Percentiles rank a stretch among this genome's conserved stretches.
Conservation (phyloP, 2,113 vertebrate genomes). For the Saguinus imperator region DNA sequence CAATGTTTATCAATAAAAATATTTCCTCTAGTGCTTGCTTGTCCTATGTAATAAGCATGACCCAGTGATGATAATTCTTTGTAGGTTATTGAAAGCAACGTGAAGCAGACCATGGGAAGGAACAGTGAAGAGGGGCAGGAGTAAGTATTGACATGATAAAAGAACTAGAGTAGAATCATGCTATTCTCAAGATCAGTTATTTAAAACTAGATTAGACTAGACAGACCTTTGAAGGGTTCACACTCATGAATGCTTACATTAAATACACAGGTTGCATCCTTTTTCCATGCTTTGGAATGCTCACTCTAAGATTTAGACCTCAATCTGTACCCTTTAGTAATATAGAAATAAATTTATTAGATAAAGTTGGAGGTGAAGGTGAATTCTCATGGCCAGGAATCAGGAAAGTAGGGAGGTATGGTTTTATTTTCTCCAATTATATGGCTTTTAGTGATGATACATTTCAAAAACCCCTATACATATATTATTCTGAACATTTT, state of each 20-base stretch:
- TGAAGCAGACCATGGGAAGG: constrained; percentile 69
- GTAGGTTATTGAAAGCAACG: constrained; percentile 77
- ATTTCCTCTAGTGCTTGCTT: not conserved
- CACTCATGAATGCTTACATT: accelerated
- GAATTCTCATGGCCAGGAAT: not conserved
- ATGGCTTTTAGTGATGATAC: not conserved
- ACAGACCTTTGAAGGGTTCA: accelerated
- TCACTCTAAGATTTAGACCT: not conserved
- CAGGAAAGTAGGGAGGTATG: no score
- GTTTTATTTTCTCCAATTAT: not conserved
- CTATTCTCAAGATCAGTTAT: no score
- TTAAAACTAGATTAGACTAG: accelerated
- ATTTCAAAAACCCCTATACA: not conserved
- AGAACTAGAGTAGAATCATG: accelerated
- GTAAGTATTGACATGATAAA: constrained; percentile 31
- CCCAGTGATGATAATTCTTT: not conserved
- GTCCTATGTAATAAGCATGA: not conserved
- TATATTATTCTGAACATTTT: not conserved
- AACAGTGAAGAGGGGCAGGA: constrained; percentile 41
- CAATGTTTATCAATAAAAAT: not conserved
- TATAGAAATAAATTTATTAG: not conserved
- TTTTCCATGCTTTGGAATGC: not conserved
- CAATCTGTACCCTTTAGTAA: not conserved
- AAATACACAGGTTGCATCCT: accelerated
- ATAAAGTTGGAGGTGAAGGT: not conserved